A percentile compares a stretch with the other conserved stretches of the same genome.
phyloP scores from a whole-genome alignment of 2,797 vertebrate genomes.

The Halcyon leucocephala region DNA sequence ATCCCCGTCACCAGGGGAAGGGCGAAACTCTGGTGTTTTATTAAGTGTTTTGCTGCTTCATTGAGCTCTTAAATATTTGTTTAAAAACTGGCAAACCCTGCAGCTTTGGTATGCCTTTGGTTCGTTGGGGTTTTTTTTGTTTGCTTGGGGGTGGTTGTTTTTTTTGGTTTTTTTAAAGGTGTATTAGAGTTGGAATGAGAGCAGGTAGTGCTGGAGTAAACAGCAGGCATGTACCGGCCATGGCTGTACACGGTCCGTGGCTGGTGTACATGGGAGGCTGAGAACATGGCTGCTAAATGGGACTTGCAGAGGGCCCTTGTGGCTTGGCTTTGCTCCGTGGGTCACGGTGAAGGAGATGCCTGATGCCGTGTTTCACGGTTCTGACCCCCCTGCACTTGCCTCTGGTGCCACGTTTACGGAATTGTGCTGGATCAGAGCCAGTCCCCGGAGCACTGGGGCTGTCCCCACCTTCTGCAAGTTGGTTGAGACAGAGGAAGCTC shows the following conservation, averaged over 20 bases:
- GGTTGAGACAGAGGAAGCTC: neutral
- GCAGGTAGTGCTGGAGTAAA: neutral
- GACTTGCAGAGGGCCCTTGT: accelerated
- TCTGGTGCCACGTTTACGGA: accelerated
- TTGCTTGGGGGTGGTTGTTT: neutral
- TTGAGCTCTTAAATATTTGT: neutral
- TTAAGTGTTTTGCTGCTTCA: neutral
- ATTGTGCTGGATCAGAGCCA: accelerated
- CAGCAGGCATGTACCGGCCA: neutral
- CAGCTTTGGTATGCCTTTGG: neutral
- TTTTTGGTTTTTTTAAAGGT: neutral
- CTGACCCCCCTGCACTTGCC: accelerated
- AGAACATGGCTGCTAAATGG: accelerated
- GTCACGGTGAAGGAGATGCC: neutral
- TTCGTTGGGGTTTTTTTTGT: neutral
- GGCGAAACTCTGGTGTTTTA: neutral
- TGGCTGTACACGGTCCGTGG: accelerated
- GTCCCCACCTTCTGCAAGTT: accelerated
- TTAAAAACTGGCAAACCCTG: neutral
- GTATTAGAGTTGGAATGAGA: neutral
- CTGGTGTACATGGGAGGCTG: accelerated
- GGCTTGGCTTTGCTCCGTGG: neutral
- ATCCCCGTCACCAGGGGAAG: slow-evolving; percentile 39
- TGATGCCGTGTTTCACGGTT: neutral
- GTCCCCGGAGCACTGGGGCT: accelerated